phyloP scores from a whole-genome alignment of 2,797 vertebrate species.

The Cossypha polioptera region DNA sequence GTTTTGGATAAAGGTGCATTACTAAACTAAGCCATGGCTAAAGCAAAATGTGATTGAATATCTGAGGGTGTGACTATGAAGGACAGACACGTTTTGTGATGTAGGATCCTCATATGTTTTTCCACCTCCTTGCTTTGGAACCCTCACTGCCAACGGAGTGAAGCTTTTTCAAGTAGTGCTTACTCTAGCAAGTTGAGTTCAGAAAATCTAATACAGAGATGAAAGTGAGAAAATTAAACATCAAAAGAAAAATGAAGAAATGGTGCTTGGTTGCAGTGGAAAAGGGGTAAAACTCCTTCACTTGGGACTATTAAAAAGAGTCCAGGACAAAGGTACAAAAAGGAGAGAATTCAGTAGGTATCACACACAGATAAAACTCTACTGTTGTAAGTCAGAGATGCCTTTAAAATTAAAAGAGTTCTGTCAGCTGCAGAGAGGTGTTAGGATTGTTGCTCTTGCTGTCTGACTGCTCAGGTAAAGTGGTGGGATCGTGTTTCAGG shows the following conservation, averaged over 20 bases:
- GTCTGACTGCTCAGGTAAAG: background rate
- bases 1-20: background rate
- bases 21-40: background rate
- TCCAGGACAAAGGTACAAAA: background rate
- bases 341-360: background rate
- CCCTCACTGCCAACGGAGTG: background rate
- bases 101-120: background rate
- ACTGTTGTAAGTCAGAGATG: background rate
- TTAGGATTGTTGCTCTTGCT: background rate
- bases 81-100: background rate
- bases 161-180: background rate
- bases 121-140: background rate
- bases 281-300: background rate
- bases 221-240: background rate
- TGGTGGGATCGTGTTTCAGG: background rate
- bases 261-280: background rate
- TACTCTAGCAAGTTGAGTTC: background rate
- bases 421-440: background rate
- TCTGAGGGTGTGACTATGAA: background rate
- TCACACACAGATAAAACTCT: background rate
- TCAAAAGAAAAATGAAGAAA: background rate
- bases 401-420: background rate
- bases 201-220: background rate
- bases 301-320: background rate
- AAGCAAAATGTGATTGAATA: background rate